These are phyloP conservation scores for Xylocampa areola DNA, from an alignment of 2,888 invertebrate genomes.

Conservation along the genomic window DNA sequence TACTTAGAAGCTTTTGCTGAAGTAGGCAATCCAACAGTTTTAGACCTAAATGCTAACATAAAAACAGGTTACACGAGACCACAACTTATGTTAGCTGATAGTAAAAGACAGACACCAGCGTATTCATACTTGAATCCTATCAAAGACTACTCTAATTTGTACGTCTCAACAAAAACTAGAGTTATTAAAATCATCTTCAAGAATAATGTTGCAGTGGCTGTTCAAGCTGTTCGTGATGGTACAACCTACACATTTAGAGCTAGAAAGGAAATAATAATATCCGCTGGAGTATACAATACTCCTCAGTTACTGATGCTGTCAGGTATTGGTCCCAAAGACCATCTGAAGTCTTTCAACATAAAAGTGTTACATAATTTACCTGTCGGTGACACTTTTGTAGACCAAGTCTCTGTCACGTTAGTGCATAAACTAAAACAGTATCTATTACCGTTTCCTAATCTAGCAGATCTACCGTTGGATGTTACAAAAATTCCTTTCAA, in stretches of 20 bases:
- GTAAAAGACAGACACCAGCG: conserved; percentile 42
- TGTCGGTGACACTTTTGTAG: conserved; percentile 38
- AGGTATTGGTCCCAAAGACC: conserved; percentile 44
- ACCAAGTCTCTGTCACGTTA: conserved; percentile 19
- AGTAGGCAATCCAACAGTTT: conserved; percentile 32
- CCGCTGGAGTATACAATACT: conserved; percentile 45
- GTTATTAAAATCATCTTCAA: conserved; percentile 48
- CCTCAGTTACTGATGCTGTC: conserved; percentile 49
- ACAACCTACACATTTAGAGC: conserved; percentile 35
- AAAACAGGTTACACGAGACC: conserved; percentile 34
- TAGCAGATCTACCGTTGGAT: conserved; percentile 1
- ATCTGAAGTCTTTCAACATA: conserved; percentile 31
- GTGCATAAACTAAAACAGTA: conserved; percentile 27
- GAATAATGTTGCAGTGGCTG: conserved; percentile 34
- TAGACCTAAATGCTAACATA: conserved; percentile 40
- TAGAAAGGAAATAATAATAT: conserved; percentile 44
- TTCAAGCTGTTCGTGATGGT: conserved; percentile 25
- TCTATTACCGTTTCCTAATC: conserved; percentile 9
- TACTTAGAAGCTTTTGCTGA: conserved; percentile 46
- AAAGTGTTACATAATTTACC: conserved; percentile 26
- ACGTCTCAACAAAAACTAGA: conserved; percentile 40
- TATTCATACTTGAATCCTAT: conserved; percentile 30
- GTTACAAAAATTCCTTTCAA: conserved; percentile 46
- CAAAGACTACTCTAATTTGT: conserved; percentile 31
- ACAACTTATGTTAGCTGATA: conserved; percentile 19